Percentiles rank a stretch among this genome's conserved stretches.
Conservation (phyloP, 2,888 invertebrate genomes). For the Pilophorus perplexus region DNA sequence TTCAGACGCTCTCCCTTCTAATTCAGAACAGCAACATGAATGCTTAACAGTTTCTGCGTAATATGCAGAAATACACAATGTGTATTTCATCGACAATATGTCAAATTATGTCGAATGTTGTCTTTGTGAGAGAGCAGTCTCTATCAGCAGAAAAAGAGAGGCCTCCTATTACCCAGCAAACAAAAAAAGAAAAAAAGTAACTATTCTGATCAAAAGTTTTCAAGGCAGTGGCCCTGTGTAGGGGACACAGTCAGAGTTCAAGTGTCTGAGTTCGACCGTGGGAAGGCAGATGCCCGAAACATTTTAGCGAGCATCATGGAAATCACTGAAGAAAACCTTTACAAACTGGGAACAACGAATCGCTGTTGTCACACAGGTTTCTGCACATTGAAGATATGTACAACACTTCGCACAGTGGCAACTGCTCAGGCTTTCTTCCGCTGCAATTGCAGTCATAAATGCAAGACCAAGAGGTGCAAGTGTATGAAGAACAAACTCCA, state of each 20-base stretch:
- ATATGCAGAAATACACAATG: no score
- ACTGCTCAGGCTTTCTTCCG: background rate
- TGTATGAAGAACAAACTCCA: background rate
- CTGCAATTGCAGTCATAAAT: background rate
- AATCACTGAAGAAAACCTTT: background rate
- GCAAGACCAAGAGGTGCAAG: background rate
- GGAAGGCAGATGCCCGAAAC: background rate
- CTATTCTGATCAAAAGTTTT: background rate
- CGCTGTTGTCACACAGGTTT: background rate
- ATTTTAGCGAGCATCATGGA: background rate
- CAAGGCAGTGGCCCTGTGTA: background rate
- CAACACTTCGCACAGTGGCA: no score
- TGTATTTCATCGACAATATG: no score
- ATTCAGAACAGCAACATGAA: no score
- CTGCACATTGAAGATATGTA: no score
- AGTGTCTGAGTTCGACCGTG: background rate
- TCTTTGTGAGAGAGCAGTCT: no score
- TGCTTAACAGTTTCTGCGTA: no score
- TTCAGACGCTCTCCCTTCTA: no score
- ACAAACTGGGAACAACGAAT: background rate
- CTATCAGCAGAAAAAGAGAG: no score
- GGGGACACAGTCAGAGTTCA: background rate
- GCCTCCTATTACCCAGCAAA: no score
- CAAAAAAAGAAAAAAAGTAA: no score
- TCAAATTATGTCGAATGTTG: no score